phyloP scores from a whole-genome alignment of 2,113 vertebrate genomes.

The Indicator maculatus region DNA sequence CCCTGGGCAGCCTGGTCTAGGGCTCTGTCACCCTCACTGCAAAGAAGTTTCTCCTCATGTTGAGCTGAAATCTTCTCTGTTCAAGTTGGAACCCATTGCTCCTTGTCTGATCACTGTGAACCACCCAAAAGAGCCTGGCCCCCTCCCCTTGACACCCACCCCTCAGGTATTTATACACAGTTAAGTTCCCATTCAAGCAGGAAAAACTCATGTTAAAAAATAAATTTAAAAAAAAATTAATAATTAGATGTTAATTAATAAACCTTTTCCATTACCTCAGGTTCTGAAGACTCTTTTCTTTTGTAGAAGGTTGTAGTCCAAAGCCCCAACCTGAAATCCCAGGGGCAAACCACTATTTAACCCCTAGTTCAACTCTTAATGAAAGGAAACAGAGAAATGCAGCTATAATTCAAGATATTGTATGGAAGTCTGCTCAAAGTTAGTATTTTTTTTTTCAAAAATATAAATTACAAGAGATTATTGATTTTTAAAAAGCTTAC shows the following conservation, averaged over 20 bases:
- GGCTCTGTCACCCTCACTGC: too few relatives aligned
- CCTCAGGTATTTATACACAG: not conserved
- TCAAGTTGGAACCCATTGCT: too few relatives aligned
- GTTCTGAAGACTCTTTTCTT: not conserved
- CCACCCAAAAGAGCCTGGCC: too few relatives aligned
- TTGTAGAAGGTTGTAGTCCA: not conserved
- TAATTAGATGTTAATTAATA: not conserved
- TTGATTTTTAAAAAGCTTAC: constrained; percentile 83
- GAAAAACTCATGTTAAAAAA: not conserved
- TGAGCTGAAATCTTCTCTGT: too few relatives aligned
- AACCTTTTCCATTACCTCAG: not conserved
- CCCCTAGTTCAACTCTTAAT: constrained; percentile 69
- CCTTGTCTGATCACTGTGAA: too few relatives aligned
- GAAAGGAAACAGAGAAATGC: constrained; percentile 73
- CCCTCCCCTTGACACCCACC: too few relatives aligned
- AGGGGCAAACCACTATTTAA: constrained; percentile 37
- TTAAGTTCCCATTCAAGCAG: not conserved
- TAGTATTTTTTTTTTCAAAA: constrained; percentile 35
- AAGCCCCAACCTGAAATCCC: constrained; percentile 29
- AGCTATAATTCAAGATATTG: constrained; percentile 69
- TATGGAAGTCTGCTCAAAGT: constrained; percentile 74
- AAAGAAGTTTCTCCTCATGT: too few relatives aligned
- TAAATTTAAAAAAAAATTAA: too few relatives aligned
- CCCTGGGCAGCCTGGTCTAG: too few relatives aligned
- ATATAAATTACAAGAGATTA: constrained; percentile 82